Base-by-base conservation (phyloP, 2,888 invertebrate genomes). In the Girardia tigrina region DNA sequence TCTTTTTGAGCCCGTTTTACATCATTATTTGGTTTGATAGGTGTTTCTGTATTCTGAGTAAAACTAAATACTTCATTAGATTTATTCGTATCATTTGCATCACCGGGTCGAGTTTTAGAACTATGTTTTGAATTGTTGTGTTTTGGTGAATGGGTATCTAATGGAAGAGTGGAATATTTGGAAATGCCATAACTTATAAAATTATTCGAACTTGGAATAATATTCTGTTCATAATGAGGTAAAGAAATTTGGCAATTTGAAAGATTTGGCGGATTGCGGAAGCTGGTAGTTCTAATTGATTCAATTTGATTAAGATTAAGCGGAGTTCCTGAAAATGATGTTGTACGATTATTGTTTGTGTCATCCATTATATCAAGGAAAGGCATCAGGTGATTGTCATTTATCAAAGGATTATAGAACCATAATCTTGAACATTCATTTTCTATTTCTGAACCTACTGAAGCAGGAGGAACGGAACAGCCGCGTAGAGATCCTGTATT, bases 391-490 rank as follows among this genome's bases (percentile, higher is more conserved):
- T 36, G 36, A 36, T 16, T 8, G 16, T 36, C 36, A 36, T 36
- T 36, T 36, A 36, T 36, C 16, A 36, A 36, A 12, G 36, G 36
- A 36, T 36, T 36, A 16, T 36, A 36, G 16, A 36, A 73, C 56
- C 56, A 73, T n/a, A 70, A 28, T 12, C 36, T 36, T 12, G 27
- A 29, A 20, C 23, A 29, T 26, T 70, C 73, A n/a, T 20, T 23
- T 20, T 73, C 36, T 8, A 73, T 27, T n/a, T 73, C 73, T 70
- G 36, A 42, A 6, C 73, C 73, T 23, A 69, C n/a, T 6, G 56
- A 73, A 20, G 73, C 56, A 14, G 73, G 73, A 23, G 73, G 73
- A 56, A 73, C 73, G 6, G 73, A 73, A 4, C 20, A 8, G 70
- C 73, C 73, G 4, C 77, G 36, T 36, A 36, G 16, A 36, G 36